Evolutionary conservation across 1,140 invertebrate species (phyloP).

Genomic region (Chironomus striatipennis): DNA sequence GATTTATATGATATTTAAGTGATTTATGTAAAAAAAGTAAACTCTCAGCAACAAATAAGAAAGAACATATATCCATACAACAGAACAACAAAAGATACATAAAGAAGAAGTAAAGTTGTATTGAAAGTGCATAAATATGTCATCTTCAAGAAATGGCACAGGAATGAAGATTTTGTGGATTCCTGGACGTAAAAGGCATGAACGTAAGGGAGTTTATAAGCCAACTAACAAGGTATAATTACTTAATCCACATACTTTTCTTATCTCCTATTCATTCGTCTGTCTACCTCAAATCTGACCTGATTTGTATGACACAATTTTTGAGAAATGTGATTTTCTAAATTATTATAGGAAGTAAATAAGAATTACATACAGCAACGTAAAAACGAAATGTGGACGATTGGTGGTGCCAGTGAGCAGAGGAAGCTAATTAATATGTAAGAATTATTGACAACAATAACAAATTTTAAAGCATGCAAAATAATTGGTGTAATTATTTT

Average conservation of each 20-base stretch:
- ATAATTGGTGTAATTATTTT: neutral
- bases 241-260: neutral
- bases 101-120: neutral
- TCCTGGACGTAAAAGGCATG: neutral
- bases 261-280: neutral
- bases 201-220: neutral
- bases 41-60: neutral
- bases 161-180: slow-evolving; percentile 16
- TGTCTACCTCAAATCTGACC: neutral
- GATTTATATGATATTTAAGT: neutral
- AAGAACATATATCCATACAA: neutral
- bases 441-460: neutral
- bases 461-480: no score
- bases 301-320: neutral
- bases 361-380: slow-evolving; percentile 4
- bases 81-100: no score
- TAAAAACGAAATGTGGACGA: neutral
- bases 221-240: neutral
- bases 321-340: neutral
- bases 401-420: neutral
- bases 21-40: neutral
- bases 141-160: neutral
- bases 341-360: neutral
- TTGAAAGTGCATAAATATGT: neutral
- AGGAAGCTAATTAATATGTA: slow-evolving; percentile 1